These are phyloP conservation scores for Sternotherus odoratus DNA, from an alignment of 2,797 vertebrate genomes.

Conservation along the genomic window DNA sequence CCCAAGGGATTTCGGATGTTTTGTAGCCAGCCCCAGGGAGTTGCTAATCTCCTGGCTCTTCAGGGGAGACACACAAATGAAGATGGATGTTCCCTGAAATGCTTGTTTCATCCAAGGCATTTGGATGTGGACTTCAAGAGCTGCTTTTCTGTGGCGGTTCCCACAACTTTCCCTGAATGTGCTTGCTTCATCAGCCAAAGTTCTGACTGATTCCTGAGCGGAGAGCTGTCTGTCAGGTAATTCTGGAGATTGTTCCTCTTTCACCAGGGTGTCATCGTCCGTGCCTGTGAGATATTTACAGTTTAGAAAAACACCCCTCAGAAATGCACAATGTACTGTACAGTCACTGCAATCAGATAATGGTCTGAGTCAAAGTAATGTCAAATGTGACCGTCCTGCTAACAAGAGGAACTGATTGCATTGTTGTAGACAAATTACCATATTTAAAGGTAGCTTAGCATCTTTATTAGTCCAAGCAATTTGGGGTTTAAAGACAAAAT, in stretches of 20 bases:
- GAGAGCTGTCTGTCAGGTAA: neutral
- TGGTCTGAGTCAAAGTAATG: no score
- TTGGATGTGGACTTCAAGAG: neutral
- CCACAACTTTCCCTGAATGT: neutral
- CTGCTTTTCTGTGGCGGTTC: neutral
- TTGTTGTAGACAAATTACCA: neutral
- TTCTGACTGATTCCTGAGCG: neutral
- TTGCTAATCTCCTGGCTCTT: neutral
- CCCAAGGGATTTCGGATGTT: neutral
- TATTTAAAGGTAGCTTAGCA: neutral
- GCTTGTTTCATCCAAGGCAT: neutral
- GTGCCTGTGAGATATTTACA: neutral
- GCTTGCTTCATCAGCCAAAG: neutral
- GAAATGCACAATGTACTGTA: neutral
- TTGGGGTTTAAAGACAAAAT: neutral
- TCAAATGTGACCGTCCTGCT: neutral
- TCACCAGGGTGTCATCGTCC: neutral
- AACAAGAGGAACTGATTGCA: neutral
- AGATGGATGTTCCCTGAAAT: neutral
- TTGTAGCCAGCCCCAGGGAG: neutral
- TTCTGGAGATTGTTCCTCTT: neutral
- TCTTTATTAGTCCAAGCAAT: neutral
- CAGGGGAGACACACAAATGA: no score
- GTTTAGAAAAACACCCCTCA: neutral
- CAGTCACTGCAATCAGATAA: neutral